phyloP scores from a whole-genome alignment of 2,113 vertebrate genomes.

The Myxocyprinus asiaticus region DNA sequence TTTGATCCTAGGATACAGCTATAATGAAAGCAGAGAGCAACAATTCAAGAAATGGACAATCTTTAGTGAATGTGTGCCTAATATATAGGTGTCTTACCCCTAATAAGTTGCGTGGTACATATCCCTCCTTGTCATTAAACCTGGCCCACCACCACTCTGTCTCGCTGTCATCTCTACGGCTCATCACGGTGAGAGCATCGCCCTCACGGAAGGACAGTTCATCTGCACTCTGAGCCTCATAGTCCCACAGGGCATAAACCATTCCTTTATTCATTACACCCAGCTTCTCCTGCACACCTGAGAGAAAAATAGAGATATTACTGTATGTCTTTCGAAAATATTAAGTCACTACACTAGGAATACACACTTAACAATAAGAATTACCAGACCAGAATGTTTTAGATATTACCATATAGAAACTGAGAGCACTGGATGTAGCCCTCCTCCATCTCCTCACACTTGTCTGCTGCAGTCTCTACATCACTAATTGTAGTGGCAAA shows the following conservation, averaged over 20 bases:
- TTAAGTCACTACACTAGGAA: too few species aligned
- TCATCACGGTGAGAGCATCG: constrained; percentile 86
- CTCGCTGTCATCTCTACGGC: constrained; percentile 89
- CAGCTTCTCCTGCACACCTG: constrained; percentile 97
- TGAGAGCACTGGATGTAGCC: constrained; percentile 96
- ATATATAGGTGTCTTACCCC: constrained; percentile 79
- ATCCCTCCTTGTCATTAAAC: constrained; percentile 90
- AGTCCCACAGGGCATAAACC: constrained; percentile 91
- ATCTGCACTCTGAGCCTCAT: constrained; percentile 86
- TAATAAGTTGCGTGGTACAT: constrained; percentile 92
- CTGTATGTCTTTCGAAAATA: too few species aligned
- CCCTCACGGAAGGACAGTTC: constrained; percentile 92
- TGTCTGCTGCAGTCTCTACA: constrained; percentile 95
- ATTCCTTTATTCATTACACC: constrained; percentile 98
- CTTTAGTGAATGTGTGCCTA: not conserved
- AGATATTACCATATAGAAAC: constrained; percentile 85
- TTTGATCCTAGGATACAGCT: constrained; percentile 97
- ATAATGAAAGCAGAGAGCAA: constrained; percentile 3
- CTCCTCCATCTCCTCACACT: constrained; percentile 98
- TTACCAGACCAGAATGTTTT: not conserved
- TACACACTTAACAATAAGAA: not conserved
- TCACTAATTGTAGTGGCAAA: constrained; percentile 98
- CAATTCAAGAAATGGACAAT: not conserved
- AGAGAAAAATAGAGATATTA: not conserved
- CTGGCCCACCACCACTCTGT: constrained; percentile 98